Conservation (phyloP, 2,113 vertebrate species). For the Chaenocephalus aceratus region DNA sequence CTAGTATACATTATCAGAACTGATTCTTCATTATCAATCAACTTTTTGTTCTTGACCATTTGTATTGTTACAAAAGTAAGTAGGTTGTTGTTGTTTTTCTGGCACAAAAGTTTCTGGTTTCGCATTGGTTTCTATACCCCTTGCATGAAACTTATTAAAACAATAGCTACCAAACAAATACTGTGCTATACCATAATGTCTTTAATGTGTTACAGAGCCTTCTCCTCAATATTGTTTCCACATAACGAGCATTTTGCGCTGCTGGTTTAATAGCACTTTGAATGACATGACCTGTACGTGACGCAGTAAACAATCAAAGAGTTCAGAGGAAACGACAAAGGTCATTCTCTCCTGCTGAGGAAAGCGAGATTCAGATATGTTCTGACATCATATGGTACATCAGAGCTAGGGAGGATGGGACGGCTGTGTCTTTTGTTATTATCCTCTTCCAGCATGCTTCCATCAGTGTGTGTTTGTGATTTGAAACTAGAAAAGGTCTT, state of each 20-base stretch:
- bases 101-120: neutral
- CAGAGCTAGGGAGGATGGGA: slow-evolving; percentile 5
- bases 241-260: too few species aligned
- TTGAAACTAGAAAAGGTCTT: slow-evolving; percentile 47
- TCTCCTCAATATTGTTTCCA: too few species aligned
- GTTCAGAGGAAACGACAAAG: slow-evolving; percentile 54
- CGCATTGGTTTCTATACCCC: neutral
- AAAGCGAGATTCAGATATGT: slow-evolving; percentile 48
- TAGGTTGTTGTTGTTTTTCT: too few species aligned
- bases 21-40: too few species aligned
- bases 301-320: slow-evolving; percentile 17
- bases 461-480: slow-evolving; percentile 20
- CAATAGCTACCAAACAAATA: neutral
- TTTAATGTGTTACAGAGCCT: neutral
- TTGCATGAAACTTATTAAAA: neutral
- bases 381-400: slow-evolving; percentile 42
- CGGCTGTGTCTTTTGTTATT: slow-evolving; percentile 8
- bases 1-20: too few species aligned
- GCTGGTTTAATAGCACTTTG: neutral
- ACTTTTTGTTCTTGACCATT: too few species aligned
- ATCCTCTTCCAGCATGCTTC: slow-evolving; percentile 28
- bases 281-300: neutral
- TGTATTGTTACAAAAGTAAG: too few species aligned
- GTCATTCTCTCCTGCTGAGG: slow-evolving; percentile 52
- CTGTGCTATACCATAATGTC: neutral